phyloP scores from a whole-genome alignment of 2,888 invertebrate species.

The Octodonta nipae region DNA sequence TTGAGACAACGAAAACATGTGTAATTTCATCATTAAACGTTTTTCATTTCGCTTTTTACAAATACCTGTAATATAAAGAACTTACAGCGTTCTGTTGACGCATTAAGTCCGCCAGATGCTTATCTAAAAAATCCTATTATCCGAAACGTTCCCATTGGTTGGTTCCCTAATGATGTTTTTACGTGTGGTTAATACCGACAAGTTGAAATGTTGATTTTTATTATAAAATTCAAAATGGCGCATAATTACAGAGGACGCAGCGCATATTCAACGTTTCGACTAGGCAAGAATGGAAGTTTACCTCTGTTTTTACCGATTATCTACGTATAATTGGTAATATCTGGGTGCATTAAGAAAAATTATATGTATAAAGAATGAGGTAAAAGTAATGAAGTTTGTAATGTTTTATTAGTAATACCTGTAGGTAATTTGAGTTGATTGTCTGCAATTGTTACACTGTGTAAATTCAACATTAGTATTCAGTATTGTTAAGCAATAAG shows the following conservation, averaged over 20 bases:
- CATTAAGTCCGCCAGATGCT: too few relatives aligned
- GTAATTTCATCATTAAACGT: too few relatives aligned
- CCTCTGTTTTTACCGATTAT: neutral
- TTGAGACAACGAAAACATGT: too few relatives aligned
- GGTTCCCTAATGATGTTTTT: constrained; percentile 36
- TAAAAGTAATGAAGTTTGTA: neutral
- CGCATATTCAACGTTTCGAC: constrained; percentile 18
- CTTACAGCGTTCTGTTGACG: too few relatives aligned
- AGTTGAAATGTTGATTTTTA: constrained; percentile 35
- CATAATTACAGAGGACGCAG: constrained; percentile 26
- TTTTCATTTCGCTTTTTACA: too few relatives aligned
- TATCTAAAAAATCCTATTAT: constrained; percentile 37
- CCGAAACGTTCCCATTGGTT: constrained; percentile 33
- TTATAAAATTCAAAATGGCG: constrained; percentile 36
- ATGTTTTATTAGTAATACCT: too few relatives aligned
- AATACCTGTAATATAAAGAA: too few relatives aligned
- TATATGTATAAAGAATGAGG: neutral
- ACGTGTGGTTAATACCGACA: constrained; percentile 34
- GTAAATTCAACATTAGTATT: too few relatives aligned
- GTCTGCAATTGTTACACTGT: too few relatives aligned
- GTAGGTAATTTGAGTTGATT: too few relatives aligned
- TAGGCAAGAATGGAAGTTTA: too few relatives aligned
- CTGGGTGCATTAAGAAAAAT: constrained; percentile 1
- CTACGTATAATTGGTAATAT: constrained; percentile 7
- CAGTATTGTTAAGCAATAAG: too few relatives aligned